Evolutionary conservation across 1,140 invertebrate genomes (phyloP).

Genomic region (Magallana ariakensis): DNA sequence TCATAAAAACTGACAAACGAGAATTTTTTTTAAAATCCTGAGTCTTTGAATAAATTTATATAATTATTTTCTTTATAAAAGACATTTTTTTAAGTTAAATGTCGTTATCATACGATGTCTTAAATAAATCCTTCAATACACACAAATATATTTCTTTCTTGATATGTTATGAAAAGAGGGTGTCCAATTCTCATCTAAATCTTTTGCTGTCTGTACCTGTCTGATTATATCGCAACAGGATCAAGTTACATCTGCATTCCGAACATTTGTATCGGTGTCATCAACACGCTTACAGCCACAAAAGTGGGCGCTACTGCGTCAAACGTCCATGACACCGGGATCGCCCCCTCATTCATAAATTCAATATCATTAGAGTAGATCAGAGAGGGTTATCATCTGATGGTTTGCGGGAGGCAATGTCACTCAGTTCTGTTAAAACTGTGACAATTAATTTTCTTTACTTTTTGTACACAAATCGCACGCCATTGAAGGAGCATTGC

Average conservation of each 20-base stretch:
- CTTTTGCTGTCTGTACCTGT: not conserved
- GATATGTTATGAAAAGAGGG: constrained; percentile 18
- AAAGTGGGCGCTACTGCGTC: not conserved
- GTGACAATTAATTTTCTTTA: not conserved
- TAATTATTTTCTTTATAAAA: too few relatives aligned
- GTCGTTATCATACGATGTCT: not conserved
- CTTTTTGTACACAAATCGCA: not conserved
- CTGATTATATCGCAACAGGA: not conserved
- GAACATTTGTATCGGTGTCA: constrained; percentile 15
- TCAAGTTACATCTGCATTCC: not conserved
- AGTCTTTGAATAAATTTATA: too few relatives aligned
- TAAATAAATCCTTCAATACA: not conserved
- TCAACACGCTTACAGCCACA: constrained; percentile 37
- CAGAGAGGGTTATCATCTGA: not conserved
- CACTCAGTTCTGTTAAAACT: constrained; percentile 12
- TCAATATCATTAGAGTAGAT: constrained; percentile 1
- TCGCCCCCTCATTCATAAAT: constrained; percentile 19
- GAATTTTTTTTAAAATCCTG: too few relatives aligned
- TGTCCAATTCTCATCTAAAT: not conserved
- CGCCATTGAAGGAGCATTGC: too few relatives aligned
- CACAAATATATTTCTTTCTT: not conserved
- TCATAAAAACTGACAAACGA: too few relatives aligned
- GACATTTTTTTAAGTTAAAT: not conserved
- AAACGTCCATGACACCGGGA: not conserved
- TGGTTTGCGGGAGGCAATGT: not conserved